Conservation (phyloP, 2,888 invertebrate genomes). For the Pasiphila rectangulata region DNA sequence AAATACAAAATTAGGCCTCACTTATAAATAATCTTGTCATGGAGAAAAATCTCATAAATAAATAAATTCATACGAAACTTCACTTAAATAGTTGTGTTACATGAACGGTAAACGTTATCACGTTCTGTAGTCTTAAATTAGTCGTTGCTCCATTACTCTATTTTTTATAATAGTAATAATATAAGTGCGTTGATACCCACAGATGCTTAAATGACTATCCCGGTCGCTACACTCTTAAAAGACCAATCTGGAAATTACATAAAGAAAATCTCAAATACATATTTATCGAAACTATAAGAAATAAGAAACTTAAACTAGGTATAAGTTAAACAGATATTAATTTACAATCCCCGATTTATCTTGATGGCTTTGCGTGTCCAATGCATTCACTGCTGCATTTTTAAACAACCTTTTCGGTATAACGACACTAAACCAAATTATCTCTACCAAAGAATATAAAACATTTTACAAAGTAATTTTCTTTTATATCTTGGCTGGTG, state of each 20-base stretch:
- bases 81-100: slow-evolving; percentile 38
- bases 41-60: slow-evolving; percentile 65
- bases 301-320: slow-evolving; percentile 26
- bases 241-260: slow-evolving; percentile 76
- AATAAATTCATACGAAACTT: slow-evolving; percentile 56
- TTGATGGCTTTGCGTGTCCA: slow-evolving; percentile 14
- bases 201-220: slow-evolving; percentile 65
- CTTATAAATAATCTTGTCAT: slow-evolving; percentile 69
- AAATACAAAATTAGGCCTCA: slow-evolving; percentile 72
- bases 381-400: background rate
- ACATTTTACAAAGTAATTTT: too few species aligned
- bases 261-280: slow-evolving; percentile 26
- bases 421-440: background rate
- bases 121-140: slow-evolving; percentile 61
- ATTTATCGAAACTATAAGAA: slow-evolving; percentile 17
- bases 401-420: background rate
- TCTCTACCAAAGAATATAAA: background rate
- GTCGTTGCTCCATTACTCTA: slow-evolving; percentile 71
- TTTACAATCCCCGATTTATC: slow-evolving; percentile 27
- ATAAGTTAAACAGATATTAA: slow-evolving; percentile 31
- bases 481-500: too few species aligned
- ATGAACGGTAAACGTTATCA: slow-evolving; percentile 36
- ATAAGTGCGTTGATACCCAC: slow-evolving; percentile 46
- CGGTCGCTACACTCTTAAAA: slow-evolving; percentile 77
- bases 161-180: slow-evolving; percentile 44